A percentile compares a stretch with the other conserved stretches of the same genome.
Conservation (phyloP, 2,888 invertebrate genomes). For the Lottia gigantea region DNA sequence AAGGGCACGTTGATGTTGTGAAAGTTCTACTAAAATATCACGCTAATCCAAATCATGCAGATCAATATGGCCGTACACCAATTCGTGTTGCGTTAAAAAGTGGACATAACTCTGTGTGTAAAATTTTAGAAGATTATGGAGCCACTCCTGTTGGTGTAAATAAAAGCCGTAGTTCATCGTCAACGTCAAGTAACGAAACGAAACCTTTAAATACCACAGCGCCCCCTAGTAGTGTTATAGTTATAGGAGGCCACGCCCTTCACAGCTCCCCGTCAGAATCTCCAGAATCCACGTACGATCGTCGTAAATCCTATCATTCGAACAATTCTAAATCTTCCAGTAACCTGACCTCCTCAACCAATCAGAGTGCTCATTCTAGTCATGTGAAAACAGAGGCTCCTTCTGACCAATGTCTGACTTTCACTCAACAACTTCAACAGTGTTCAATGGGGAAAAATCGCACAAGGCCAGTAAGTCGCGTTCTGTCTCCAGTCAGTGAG, state of each 20-base stretch:
- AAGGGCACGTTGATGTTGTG: slow-evolving; percentile 93
- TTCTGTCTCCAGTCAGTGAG: slow-evolving; percentile 74
- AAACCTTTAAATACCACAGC: slow-evolving; percentile 29
- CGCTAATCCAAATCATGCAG: slow-evolving; percentile 69
- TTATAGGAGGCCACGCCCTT: slow-evolving; percentile 13
- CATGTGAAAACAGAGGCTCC: slow-evolving; percentile 30
- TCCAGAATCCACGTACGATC: slow-evolving; percentile 70
- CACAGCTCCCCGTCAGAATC: slow-evolving; percentile 61
- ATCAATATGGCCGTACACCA: slow-evolving; percentile 69
- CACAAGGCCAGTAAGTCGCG: slow-evolving; percentile 75
- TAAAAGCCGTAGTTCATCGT: slow-evolving; percentile 53
- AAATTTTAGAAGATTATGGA: slow-evolving; percentile 73
- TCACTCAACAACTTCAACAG: slow-evolving; percentile 91
- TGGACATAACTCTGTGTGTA: slow-evolving; percentile 84
- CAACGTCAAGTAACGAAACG: slow-evolving; percentile 55
- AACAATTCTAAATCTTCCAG: slow-evolving; percentile 74
- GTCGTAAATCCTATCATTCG: slow-evolving; percentile 66
- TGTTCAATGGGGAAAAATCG: slow-evolving; percentile 76
- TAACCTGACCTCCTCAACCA: slow-evolving; percentile 77
- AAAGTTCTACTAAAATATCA: slow-evolving; percentile 72
- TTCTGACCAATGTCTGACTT: slow-evolving; percentile 74
- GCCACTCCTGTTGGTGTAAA: slow-evolving; percentile 67
- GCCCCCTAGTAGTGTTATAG: slow-evolving; percentile 5
- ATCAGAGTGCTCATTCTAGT: slow-evolving; percentile 55
- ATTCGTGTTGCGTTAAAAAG: slow-evolving; percentile 88